Conservation (phyloP, 2,113 vertebrate genomes). For the Camelus bactrianus region DNA sequence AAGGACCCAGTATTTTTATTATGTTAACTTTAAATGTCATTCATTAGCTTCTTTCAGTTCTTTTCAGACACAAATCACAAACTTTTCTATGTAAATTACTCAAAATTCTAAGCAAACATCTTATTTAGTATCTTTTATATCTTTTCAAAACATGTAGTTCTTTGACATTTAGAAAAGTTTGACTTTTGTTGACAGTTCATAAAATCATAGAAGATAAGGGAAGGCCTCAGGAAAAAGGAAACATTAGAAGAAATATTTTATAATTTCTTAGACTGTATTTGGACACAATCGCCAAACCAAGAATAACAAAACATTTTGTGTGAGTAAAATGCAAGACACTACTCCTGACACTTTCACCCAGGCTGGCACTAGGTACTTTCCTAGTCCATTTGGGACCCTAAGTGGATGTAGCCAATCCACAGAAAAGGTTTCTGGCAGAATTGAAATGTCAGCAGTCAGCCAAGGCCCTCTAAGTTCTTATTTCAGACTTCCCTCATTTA, state of each 20-base stretch:
- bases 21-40: background rate
- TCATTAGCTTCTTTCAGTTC: background rate
- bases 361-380: background rate
- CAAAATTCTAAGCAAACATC: constrained; percentile 10
- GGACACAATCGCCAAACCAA: background rate
- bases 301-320: background rate
- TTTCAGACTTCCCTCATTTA: background rate
- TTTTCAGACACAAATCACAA: background rate
- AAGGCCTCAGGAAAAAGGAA: background rate
- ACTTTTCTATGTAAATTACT: background rate
- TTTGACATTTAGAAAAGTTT: constrained; percentile 26
- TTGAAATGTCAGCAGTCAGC: background rate
- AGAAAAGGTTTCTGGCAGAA: background rate
- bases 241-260: background rate
- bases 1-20: background rate
- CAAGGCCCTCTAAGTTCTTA: background rate
- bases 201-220: background rate
- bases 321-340: background rate
- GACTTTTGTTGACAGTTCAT: background rate
- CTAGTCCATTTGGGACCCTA: background rate
- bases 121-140: background rate
- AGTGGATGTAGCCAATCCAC: background rate
- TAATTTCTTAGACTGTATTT: background rate
- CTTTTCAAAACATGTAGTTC: background rate
- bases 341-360: background rate